Percentiles rank a stretch among this genome's conserved stretches.
These are phyloP conservation scores for Troides oblongomaculatus DNA, from an alignment of 2,888 invertebrate genomes.

Conservation along the genomic window DNA sequence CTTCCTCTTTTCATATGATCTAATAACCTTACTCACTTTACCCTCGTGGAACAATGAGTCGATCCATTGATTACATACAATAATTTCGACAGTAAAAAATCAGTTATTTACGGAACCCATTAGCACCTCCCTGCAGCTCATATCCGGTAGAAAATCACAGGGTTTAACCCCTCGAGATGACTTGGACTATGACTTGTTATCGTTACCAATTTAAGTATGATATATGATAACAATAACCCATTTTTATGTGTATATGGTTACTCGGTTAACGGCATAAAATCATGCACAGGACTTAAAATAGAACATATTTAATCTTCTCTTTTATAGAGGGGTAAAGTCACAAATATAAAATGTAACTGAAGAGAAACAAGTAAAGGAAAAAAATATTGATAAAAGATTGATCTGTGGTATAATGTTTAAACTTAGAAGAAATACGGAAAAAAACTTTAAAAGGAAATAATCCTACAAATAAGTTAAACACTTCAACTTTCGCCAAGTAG, in stretches of 20 bases:
- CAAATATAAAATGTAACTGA: too few species aligned
- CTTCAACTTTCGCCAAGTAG: too few species aligned
- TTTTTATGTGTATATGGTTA: slow-evolving; percentile 8
- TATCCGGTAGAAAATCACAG: slow-evolving; percentile 69
- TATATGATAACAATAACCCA: slow-evolving; percentile 41
- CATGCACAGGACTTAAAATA: neutral
- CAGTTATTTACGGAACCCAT: slow-evolving; percentile 59
- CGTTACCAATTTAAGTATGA: slow-evolving; percentile 55
- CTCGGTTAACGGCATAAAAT: neutral
- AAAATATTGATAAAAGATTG: too few species aligned
- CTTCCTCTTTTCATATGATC: slow-evolving; percentile 33
- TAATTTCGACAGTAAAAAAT: slow-evolving; percentile 44
- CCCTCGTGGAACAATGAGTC: slow-evolving; percentile 44
- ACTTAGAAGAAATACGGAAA: too few species aligned
- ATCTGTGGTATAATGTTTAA: too few species aligned
- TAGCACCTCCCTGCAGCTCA: slow-evolving; percentile 63
- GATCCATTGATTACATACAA: slow-evolving; percentile 47
- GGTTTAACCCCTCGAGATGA: slow-evolving; percentile 53
- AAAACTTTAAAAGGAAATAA: too few species aligned
- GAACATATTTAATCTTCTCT: too few species aligned
- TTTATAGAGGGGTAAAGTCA: too few species aligned
- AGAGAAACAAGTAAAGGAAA: too few species aligned
- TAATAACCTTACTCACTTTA: slow-evolving; percentile 35
- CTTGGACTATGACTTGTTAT: slow-evolving; percentile 47
- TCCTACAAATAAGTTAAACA: too few species aligned